A percentile compares a stretch with the other conserved stretches of the same genome.
Conservation (phyloP, 2,113 vertebrate species). For the Pimephales promelas region DNA sequence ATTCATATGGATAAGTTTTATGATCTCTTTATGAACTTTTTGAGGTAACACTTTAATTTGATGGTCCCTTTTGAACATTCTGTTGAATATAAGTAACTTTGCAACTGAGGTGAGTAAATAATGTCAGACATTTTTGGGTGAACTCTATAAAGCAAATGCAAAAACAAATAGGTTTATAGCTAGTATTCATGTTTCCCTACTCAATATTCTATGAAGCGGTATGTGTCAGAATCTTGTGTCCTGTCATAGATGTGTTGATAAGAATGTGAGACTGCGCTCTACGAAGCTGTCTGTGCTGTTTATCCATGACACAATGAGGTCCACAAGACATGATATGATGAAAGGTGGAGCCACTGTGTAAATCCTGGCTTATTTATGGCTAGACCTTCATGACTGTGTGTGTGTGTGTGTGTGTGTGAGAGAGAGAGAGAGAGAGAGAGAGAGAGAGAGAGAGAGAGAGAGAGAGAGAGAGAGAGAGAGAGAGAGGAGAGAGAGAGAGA, state of each 20-base stretch:
- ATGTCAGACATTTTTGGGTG: no score
- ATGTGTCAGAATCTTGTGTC: neutral
- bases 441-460: neutral
- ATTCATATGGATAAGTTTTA: no score
- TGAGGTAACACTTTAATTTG: no score
- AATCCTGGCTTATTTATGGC: slow-evolving; percentile 28
- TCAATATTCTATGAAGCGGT: neutral
- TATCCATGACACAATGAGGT: slow-evolving; percentile 5
- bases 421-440: neutral
- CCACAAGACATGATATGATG: slow-evolving; percentile 18
- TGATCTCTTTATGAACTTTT: no score
- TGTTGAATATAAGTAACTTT: no score
- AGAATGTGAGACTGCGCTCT: neutral
- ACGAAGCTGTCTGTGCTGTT: neutral
- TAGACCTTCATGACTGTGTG: neutral
- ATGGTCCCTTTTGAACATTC: no score
- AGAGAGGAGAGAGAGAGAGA: no score
- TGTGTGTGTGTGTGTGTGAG: neutral
- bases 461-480: neutral
- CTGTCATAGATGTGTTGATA: slow-evolving; percentile 1
- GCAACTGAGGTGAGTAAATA: no score
- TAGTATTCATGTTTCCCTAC: neutral
- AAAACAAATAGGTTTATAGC: neutral
- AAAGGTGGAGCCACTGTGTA: slow-evolving; percentile 37
- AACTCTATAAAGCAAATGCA: no score